phyloP scores from a whole-genome alignment of 23 tunicate species.

The Phallusia fumigata region DNA sequence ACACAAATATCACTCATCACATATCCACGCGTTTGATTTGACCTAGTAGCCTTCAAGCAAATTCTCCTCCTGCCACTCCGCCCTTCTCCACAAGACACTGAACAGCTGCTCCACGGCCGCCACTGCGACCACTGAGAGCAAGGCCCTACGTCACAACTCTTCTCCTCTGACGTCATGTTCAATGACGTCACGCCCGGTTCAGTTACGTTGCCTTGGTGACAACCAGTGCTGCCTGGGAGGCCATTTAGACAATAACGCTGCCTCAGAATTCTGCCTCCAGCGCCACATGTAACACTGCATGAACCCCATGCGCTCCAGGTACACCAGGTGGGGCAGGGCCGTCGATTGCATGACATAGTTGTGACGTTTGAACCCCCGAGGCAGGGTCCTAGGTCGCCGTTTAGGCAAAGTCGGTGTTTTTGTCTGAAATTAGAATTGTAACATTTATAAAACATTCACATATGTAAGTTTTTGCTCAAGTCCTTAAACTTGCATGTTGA shows the following conservation, averaged over 20 bases:
- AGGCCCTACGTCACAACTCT: not conserved
- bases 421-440: not conserved
- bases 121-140: slow-evolving; percentile 11
- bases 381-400: not conserved
- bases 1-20: not conserved
- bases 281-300: slow-evolving; percentile 24
- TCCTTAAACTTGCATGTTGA: not conserved
- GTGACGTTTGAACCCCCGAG: not conserved
- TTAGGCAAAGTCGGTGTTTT: not conserved
- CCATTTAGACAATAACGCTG: slow-evolving; percentile 2
- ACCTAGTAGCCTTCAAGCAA: not conserved
- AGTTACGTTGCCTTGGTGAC: not conserved
- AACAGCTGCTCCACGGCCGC: slow-evolving; percentile 20
- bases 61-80: not conserved
- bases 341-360: not conserved
- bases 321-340: slow-evolving; percentile 10
- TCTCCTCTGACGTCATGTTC: not conserved
- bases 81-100: slow-evolving; percentile 22
- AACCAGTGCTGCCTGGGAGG: slow-evolving; percentile 22
- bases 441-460: not conserved
- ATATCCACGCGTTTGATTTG: not conserved
- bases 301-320: slow-evolving; percentile 30
- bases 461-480: not conserved
- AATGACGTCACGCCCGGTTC: not conserved
- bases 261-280: not conserved